These are phyloP conservation scores for Tragelaphus buxtoni DNA, from an alignment of 2,113 vertebrate genomes.

Conservation along the genomic window DNA sequence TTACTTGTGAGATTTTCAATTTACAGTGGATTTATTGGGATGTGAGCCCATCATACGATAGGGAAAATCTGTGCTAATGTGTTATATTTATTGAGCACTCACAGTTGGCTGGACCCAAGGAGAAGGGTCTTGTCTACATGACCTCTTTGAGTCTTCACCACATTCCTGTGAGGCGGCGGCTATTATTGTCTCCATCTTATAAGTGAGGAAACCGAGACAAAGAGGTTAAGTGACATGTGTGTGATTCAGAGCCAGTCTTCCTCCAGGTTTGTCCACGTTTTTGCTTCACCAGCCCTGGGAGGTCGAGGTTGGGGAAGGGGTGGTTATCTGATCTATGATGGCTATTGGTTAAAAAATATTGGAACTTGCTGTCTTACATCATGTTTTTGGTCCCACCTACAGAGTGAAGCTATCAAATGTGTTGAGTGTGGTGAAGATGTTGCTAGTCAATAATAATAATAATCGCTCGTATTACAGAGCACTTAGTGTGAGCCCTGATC, in stretches of 20 bases:
- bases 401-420: not conserved
- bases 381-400: not conserved
- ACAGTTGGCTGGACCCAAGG: not conserved
- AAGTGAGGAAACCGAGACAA: not conserved
- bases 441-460: not conserved
- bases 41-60: accelerated
- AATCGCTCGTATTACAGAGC: accelerated
- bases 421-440: not conserved
- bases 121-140: accelerated
- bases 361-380: not conserved
- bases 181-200: not conserved
- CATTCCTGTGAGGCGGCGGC: not conserved
- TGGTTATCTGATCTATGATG: not conserved
- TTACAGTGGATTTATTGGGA: not conserved
- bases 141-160: not conserved
- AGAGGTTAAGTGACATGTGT: not conserved
- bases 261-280: accelerated
- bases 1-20: not conserved
- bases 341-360: not conserved
- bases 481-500: not conserved
- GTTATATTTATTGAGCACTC: not conserved
- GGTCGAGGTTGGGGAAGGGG: accelerated
- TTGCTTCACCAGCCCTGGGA: not conserved
- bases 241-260: not conserved
- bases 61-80: not conserved